Evolutionary conservation across 2,113 vertebrate species (phyloP).

Genomic region (Cottus gobio): DNA sequence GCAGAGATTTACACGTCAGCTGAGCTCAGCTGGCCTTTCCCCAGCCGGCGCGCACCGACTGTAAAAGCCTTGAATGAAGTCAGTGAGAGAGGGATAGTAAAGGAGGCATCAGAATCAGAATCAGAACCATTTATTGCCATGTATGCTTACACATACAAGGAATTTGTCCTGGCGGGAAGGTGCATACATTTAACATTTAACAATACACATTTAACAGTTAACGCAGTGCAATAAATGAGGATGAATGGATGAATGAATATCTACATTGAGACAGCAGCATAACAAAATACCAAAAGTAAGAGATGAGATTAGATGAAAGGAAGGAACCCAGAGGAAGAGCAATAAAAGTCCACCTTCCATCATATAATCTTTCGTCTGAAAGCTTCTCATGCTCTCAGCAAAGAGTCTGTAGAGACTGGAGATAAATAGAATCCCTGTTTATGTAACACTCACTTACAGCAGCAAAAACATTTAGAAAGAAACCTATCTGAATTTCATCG

Average conservation of each 20-base stretch:
- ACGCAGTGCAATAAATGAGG: too few species aligned
- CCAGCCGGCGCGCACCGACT: neutral
- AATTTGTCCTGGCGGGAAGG: too few species aligned
- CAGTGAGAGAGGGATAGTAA: conserved; percentile 10
- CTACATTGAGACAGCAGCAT: too few species aligned
- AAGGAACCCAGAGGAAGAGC: neutral
- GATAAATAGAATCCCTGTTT: neutral
- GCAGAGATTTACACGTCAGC: conserved; percentile 22
- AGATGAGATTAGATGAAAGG: conserved; percentile 54
- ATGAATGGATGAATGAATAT: too few species aligned
- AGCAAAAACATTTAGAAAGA: neutral
- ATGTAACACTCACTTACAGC: too few species aligned
- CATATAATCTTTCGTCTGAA: conserved; percentile 9
- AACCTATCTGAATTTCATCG: neutral
- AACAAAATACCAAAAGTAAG: too few species aligned
- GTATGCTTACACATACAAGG: too few species aligned
- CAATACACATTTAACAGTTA: too few species aligned
- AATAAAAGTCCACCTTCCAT: conserved; percentile 28
- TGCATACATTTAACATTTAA: too few species aligned
- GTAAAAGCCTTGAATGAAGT: neutral
- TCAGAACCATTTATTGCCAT: too few species aligned
- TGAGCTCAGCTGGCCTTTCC: neutral
- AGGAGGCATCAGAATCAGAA: too few species aligned
- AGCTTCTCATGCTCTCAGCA: conserved; percentile 1
- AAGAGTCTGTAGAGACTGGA: neutral